Evolutionary conservation across 1,140 invertebrate species (phyloP), one percentile per base, ranked within the genome.

Genomic region (Brachionus manjavacas): DNA sequence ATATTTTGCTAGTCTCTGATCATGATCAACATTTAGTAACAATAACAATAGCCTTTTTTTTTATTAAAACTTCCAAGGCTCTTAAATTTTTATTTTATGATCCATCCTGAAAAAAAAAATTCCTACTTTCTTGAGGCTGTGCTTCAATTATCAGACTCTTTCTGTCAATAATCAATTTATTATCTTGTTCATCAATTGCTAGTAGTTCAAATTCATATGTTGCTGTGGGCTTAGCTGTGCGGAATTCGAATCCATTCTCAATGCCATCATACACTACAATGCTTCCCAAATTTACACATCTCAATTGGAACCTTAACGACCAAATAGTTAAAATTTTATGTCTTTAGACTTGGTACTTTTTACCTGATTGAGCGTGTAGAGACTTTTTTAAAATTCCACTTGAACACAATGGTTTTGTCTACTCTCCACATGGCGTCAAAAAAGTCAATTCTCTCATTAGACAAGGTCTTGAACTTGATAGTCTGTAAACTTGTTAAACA

Each of bases 401-500:
- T 76, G n/a, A 76, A 76, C 23, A 35, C 23, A 49, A 76, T 49
- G 1, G 41, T 14, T 23, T 31, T 23, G 12, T 23, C 41, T 14
- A 23, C 16, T 49, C n/a, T 43, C 41, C 43, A 49, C 12, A 49
- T 14, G 4, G 20, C 72, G 12, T 76, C 41, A 49, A 76, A 76
- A 49, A 76, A 49, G 23, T 28, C 16, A 11, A 76, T 76, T 49
- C 25, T 52, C 20, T 76, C 72, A 49, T 76, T 76, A 4, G 39
- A 4, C 23, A 76, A 39, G 12, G 79, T 81, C 20, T 68, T 60
- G 16, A 81, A 41, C 16, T 46, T 81, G 9, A 81, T 81, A 16
- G 79, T 43, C 35, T 68, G 52, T 9, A 64, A n/a, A 14, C 79
- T 81, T n/a, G 25, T 25, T 6, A 81, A 31, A 81, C 79, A 81